Base-by-base conservation (phyloP, 2,113 vertebrate genomes). In the Scopus umbretta region DNA sequence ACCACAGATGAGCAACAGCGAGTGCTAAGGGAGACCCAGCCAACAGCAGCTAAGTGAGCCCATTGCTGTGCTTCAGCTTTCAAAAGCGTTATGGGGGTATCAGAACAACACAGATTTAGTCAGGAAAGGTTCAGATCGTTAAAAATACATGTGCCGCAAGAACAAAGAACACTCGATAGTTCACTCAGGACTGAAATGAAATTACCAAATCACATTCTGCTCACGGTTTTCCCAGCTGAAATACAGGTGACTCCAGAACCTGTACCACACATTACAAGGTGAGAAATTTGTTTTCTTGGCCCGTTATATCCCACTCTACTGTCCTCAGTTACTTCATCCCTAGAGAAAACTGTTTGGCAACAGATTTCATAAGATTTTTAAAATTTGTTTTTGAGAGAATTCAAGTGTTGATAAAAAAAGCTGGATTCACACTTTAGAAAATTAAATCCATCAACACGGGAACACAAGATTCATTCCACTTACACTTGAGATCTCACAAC, bases 21-120 rank as follows among this genome's bases (percentile, higher is more conserved):
- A 83, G 11, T 89, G 92, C 94, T 92, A 91, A 53, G 95, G 94
- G 94, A 97, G 89, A 91, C 59, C 43, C 86, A 91, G 83, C 85
- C 83, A 50, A 55, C 6, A 47, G 92, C 90, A 83, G 88, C 86
- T 67, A 78, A 59, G 75, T 9, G 65, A 97, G 72, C 70, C 92
- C 83, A 19, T 2, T 16, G 83, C 93, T 82, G 85, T 53, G 78
- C 53, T 85, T 66, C 85, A 73, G 70, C 65, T 86, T 58, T 61
- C 90, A 86, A 27, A 32, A 68, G 72, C 78, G 6, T 34, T 82
- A 58, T 12, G 18, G n/a, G 61, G 40, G n/a, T 50, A 75, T 25
- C 15, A 16, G 43, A 83, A 88, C 74, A 80, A 30, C 47, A 74
- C 9, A 32, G 6, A 30, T 61, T 74, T 61, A 79, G 50, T 21